Base-by-base conservation (phyloP, 2,113 vertebrate genomes). In the Bungarus multicinctus region DNA sequence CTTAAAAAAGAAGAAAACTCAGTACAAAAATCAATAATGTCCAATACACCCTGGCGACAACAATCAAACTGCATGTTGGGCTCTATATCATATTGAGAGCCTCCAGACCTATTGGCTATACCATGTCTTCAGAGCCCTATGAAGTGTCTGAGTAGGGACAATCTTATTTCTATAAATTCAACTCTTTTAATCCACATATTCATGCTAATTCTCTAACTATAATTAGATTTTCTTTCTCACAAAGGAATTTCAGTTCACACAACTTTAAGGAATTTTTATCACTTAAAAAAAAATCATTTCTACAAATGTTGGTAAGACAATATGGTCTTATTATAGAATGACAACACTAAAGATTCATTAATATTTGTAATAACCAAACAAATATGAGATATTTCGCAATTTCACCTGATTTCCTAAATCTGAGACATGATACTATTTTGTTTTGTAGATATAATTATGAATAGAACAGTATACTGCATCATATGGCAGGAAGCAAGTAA, bases 401-500 rank as follows among this genome's bases (percentile, higher is more conserved):
- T 88, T 88, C 47, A 88, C 57, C 25, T 2, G 12, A 60, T 89
- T 89, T 89, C 87, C 12, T 30, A 81, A 92, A 16, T 43, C 87
- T n/a, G 6, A 43, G 50, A 89, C n/a, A 0, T 34, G 60, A 64
- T 64, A 92, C 22, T 55, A n/a, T 81, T 89, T 55, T 4, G 52
- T 20, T 55, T 45, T 55, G 47, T 25, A 45, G 25, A 12, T 81
- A 92, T 45, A 57, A 89, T 92, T 92, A n/a, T 30, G 11, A 47
- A 27, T 8, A 74, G 6, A 89, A 47, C 1, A 85, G n/a, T 47
- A 43, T 25, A 34, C 8, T 92, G 34, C 20, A 25, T 85, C 47
- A 85, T 92, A 89, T n/a, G 60, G 22, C 88, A 34, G 81, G 25
- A 92, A 53, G 60, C 60, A 22, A 92, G 89, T 85, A 89, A 64